A percentile compares a stretch with the other conserved stretches of the same genome.
These are phyloP conservation scores for Leptinotarsa tumamoca DNA, from an alignment of 2,888 invertebrate genomes.

Conservation along the genomic window DNA sequence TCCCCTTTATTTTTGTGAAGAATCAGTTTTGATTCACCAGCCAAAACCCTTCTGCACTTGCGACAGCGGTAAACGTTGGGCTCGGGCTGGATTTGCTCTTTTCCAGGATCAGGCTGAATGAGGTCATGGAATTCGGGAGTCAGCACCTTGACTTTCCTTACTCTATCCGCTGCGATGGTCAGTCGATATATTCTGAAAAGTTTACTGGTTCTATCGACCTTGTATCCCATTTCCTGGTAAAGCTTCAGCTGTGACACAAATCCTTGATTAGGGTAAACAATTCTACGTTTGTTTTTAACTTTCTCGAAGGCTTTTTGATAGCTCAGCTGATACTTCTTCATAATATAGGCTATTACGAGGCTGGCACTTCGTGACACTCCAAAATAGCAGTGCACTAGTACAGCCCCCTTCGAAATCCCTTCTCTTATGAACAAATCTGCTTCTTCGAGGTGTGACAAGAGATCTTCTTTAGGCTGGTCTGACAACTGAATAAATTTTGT, in stretches of 20 bases:
- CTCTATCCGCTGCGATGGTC: slow-evolving; percentile 83
- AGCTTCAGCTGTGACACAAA: slow-evolving; percentile 83
- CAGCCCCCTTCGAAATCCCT: slow-evolving; percentile 71
- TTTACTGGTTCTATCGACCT: slow-evolving; percentile 76
- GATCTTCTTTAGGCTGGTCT: slow-evolving; percentile 87
- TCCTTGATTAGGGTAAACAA: slow-evolving; percentile 84
- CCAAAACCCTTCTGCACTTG: slow-evolving; percentile 84
- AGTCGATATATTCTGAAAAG: slow-evolving; percentile 81
- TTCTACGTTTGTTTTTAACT: slow-evolving; percentile 78
- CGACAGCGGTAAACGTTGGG: slow-evolving; percentile 87
- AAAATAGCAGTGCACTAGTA: slow-evolving; percentile 92
- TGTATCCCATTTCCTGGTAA: slow-evolving; percentile 82
- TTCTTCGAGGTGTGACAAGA: slow-evolving; percentile 79
- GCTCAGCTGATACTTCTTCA: slow-evolving; percentile 84
- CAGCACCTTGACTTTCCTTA: slow-evolving; percentile 85
- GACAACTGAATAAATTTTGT: slow-evolving; percentile 85
- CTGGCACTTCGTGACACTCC: slow-evolving; percentile 93
- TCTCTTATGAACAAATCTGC: slow-evolving; percentile 84
- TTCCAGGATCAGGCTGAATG: slow-evolving; percentile 83
- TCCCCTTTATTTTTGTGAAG: slow-evolving; percentile 73
- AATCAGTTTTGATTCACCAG: slow-evolving; percentile 82
- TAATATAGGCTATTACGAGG: slow-evolving; percentile 86
- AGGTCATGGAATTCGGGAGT: slow-evolving; percentile 83
- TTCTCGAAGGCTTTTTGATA: slow-evolving; percentile 78
- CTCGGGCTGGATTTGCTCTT: slow-evolving; percentile 78